Conservation (phyloP, 2,888 invertebrate genomes). For the Leistus spinibarbis region DNA sequence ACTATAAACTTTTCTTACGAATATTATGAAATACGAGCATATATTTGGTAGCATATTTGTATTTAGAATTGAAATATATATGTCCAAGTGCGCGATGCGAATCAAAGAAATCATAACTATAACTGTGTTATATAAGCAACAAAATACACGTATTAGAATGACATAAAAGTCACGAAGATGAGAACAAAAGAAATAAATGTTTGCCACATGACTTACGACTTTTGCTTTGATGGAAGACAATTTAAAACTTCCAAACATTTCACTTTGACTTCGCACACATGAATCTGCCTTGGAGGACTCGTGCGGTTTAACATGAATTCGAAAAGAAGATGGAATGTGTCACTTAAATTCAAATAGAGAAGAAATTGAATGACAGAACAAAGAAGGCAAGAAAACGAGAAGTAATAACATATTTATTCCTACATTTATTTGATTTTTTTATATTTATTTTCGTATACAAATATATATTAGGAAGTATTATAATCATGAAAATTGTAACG, state of each 20-base stretch:
- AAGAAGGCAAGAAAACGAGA: neutral
- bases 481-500: too few relatives aligned
- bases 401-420: neutral
- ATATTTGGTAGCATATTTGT: neutral
- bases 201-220: slow-evolving; percentile 22
- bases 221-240: slow-evolving; percentile 24
- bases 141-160: neutral
- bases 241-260: slow-evolving; percentile 34
- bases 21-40: neutral
- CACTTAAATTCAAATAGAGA: neutral
- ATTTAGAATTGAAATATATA: neutral
- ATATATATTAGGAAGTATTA: too few relatives aligned
- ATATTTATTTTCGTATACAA: too few relatives aligned
- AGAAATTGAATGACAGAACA: neutral
- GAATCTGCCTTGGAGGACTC: neutral
- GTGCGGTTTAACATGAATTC: neutral
- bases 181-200: neutral
- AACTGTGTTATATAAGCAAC: neutral
- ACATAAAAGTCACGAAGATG: neutral
- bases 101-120: neutral
- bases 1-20: neutral
- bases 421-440: too few relatives aligned
- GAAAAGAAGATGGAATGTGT: neutral
- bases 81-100: neutral
- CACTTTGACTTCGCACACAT: slow-evolving; percentile 16